phyloP scores from a whole-genome alignment of 1,140 invertebrate genomes.

The Drosophila nigromelanica region DNA sequence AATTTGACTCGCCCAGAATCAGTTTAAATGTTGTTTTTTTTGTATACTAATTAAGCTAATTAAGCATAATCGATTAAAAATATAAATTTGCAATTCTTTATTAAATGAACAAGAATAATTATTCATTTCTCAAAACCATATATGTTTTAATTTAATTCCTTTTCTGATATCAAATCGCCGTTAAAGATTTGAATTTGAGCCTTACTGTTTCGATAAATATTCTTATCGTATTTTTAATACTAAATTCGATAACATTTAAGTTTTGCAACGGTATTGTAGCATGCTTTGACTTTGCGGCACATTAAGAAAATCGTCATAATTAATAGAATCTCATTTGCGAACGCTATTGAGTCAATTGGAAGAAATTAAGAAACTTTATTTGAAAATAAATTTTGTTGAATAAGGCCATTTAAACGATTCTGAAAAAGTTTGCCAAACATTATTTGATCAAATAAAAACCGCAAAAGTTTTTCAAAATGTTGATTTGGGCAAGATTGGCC shows the following conservation, averaged over 20 bases:
- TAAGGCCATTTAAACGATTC: not conserved
- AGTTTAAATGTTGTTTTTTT: too few species aligned
- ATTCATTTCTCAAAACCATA: too few species aligned
- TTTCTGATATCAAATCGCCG: too few species aligned
- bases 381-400: not conserved
- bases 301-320: conserved; percentile 5
- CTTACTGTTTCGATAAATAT: not conserved
- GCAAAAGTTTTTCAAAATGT: conserved; percentile 31
- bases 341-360: not conserved
- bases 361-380: not conserved
- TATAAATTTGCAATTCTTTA: too few species aligned
- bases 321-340: conserved; percentile 10
- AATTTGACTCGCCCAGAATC: too few species aligned
- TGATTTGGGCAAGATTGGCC: conserved; percentile 38
- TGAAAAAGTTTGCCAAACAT: not conserved
- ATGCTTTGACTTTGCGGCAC: conserved; percentile 10
- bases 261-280: not conserved
- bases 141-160: too few species aligned
- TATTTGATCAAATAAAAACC: not conserved
- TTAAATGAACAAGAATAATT: too few species aligned
- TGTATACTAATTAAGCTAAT: too few species aligned
- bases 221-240: conserved; percentile 3
- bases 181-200: too few species aligned
- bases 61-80: too few species aligned
- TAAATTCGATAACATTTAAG: not conserved